Base-by-base conservation (phyloP, 1,140 invertebrate genomes). In the Polypedilum pembai region DNA sequence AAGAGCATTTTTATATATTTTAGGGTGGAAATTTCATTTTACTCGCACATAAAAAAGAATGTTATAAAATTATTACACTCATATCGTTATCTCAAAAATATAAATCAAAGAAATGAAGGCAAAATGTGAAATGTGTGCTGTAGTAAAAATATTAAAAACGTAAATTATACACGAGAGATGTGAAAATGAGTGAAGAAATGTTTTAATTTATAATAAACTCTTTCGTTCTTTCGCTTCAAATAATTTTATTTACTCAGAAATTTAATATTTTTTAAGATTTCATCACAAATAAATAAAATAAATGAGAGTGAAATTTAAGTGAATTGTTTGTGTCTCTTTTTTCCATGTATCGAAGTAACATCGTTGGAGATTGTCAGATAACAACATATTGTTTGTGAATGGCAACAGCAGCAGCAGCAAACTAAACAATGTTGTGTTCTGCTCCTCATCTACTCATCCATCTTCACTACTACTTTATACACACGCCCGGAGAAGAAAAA, bases 301-400 rank as follows among this genome's bases (percentile, higher is more conserved):
- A 33, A 33, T 33, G 24, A 33, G 24, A 33, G 24, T 33, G 24
- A 33, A 33, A 33, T 33, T 33, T 33, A 33, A 33, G 24, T 33
- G 24, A 33, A 33, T 33, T 33, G 24, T 33, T 33, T 33, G 24
- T 33, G 24, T 33, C 24, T 33, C 24, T 33, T 33, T 33, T 33
- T 33, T 33, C 5, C 24, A 33, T 33, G 24, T 33, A 33, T 33
- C 45, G 45, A 56, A 56, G 3, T 41, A 41, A 3, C 12, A n/a
- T 56, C 45, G 12, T n/a, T 12, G n/a, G 45, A 56, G 7, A 12
- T 15, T 12, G 45, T 56, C 45, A 56, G 45, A 56, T 56, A 56
- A 56, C 45, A 56, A n/a, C 45, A 56, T 56, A 56, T 56, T 56
- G 45, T 56, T 56, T 56, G 45, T 56, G 45, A 56, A 56, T 56